A percentile compares a stretch with the other conserved stretches of the same genome.
These are phyloP conservation scores for Chauna torquata DNA, from an alignment of 2,113 vertebrate genomes.

Conservation along the genomic window DNA sequence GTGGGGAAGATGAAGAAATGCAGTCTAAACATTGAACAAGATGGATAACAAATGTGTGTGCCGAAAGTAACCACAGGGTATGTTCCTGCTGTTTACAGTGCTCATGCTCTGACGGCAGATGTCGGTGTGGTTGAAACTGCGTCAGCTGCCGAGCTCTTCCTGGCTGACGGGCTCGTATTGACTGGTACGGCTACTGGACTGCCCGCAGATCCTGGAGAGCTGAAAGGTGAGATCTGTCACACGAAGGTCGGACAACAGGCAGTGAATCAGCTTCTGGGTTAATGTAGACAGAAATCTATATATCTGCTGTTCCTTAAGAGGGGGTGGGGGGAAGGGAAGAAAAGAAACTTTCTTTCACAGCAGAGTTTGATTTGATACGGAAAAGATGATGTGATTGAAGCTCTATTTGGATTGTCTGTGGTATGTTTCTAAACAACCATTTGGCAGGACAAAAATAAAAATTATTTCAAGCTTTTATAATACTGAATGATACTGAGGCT, in stretches of 20 bases:
- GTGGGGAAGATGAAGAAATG: not conserved
- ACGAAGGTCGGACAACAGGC: not conserved
- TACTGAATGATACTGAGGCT: not conserved
- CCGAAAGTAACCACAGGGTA: not conserved
- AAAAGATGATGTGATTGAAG: not conserved
- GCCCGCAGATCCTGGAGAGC: conserved; percentile 76
- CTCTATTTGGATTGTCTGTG: not conserved
- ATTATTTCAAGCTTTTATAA: not conserved
- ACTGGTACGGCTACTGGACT: conserved; percentile 81
- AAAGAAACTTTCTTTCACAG: not conserved
- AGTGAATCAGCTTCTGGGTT: not conserved
- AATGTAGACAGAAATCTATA: not conserved
- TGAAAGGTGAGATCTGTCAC: conserved; percentile 72
- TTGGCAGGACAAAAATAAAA: not conserved
- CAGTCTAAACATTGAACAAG: not conserved
- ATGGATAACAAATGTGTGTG: not conserved
- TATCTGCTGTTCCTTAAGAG: not conserved
- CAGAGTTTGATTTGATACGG: not conserved
- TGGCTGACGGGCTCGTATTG: conserved; percentile 85
- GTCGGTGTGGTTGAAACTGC: conserved; percentile 78
- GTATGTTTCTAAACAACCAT: not conserved
- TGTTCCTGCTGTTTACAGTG: conserved; percentile 66
- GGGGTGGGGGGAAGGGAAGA: not conserved
- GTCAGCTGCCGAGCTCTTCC: conserved; percentile 84
- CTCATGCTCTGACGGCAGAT: conserved; percentile 85